Evolutionary conservation across 2,797 vertebrate genomes (phyloP).

Genomic region (Hipposideros larvatus): DNA sequence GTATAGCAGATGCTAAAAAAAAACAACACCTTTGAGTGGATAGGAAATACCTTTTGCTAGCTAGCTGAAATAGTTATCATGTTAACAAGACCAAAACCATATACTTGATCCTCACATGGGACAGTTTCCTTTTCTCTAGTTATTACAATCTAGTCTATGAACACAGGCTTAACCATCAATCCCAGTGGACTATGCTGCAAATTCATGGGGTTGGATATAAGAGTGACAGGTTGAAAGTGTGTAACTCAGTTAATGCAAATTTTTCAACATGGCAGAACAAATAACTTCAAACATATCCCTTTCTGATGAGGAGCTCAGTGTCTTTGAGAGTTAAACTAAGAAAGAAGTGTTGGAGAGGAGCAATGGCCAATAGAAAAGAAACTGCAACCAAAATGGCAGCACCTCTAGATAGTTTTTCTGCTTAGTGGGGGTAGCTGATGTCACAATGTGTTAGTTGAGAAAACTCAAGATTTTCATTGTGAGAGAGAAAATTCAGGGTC

Average conservation of each 20-base stretch:
- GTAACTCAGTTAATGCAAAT: background rate
- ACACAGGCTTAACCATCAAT: background rate
- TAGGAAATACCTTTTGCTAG: background rate
- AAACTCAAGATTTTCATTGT: slow-evolving; percentile 6
- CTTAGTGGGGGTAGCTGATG: background rate
- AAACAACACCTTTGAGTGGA: background rate
- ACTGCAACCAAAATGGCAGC: background rate
- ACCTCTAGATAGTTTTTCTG: background rate
- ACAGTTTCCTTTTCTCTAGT: background rate
- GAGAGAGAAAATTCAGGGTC: background rate
- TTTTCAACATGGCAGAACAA: background rate
- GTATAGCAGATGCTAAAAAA: background rate
- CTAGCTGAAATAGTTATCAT: background rate
- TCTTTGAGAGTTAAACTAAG: background rate
- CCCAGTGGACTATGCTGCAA: background rate
- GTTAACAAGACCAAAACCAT: background rate
- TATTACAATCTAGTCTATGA: background rate
- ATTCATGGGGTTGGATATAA: background rate
- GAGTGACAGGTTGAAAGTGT: background rate
- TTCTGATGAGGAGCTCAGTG: background rate
- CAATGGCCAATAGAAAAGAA: background rate
- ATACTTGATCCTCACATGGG: background rate
- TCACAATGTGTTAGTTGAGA: slow-evolving; percentile 1
- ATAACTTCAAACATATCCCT: background rate
- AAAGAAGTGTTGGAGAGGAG: background rate